Percentiles rank a stretch among this genome's conserved stretches.
phyloP scores from a whole-genome alignment of 2,113 vertebrate species.

The Caretta caretta region DNA sequence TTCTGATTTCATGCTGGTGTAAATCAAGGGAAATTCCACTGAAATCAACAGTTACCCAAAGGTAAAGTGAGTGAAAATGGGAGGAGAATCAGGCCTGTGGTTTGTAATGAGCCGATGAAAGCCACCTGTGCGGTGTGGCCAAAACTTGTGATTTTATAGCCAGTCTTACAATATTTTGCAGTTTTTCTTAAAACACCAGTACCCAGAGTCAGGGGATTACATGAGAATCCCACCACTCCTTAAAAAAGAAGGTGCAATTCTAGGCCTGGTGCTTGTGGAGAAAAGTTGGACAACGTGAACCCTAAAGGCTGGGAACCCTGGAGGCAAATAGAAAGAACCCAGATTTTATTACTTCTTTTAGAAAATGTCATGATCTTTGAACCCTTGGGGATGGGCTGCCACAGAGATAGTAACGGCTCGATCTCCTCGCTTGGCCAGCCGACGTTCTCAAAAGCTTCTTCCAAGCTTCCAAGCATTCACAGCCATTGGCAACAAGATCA shows the following conservation, averaged over 20 bases:
- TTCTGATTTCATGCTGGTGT: fast-evolving
- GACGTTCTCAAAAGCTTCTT: slow-evolving; percentile 37
- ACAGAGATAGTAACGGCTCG: background rate
- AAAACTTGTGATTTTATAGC: background rate
- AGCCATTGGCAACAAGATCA: slow-evolving; percentile 8
- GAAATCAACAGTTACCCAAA: slow-evolving; percentile 20
- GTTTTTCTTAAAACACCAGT: background rate
- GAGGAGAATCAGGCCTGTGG: fast-evolving
- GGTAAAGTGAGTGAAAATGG: background rate
- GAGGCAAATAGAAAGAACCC: background rate
- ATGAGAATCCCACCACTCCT: background rate
- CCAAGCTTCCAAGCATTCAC: background rate
- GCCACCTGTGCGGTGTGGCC: background rate
- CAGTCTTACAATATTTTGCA: fast-evolving
- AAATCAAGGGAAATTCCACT: background rate
- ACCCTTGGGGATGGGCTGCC: background rate
- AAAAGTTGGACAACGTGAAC: background rate
- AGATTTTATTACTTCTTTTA: background rate
- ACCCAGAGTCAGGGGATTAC: background rate
- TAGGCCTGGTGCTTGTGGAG: background rate
- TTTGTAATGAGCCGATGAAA: background rate
- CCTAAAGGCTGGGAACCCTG: background rate
- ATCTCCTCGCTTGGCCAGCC: background rate
- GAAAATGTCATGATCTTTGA: background rate
- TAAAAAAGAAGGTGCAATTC: fast-evolving